Evolutionary conservation across 2,888 invertebrate genomes (phyloP), one percentile per base, ranked within the genome.

Genomic region (Liopterus haemorrhoidalis): DNA sequence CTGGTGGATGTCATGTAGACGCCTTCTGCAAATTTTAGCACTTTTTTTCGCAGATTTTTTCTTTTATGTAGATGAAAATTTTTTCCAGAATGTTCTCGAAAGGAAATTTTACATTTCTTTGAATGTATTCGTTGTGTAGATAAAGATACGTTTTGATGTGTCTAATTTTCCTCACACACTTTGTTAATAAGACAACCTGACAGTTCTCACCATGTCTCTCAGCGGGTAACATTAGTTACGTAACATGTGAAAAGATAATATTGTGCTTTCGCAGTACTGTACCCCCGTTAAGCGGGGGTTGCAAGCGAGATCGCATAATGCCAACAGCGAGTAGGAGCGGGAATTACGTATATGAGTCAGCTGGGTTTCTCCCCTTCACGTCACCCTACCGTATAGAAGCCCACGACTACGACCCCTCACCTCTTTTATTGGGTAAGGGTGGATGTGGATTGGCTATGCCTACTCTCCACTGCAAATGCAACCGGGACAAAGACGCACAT

Each of bases 331-430:
- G 12, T 11, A 12, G 36, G 2, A 38, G 46, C 52, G 58, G 58
- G 58, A 58, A 55, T 51, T 53, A 53, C 58, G 56, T 53, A 59
- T 63, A 68, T 67, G 67, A 67, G 60, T 67, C 68, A 68, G 64
- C 65, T 59, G 57, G 58, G 57, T 55, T 56, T 54, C 56, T 57
- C 53, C 58, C 58, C 57, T 57, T 54, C 20, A 16, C 25, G 35
- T 37, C 33, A 39, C 40, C 32, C 37, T 37, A 32, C 44, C 37
- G 35, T 39, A n/a, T n/a, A n/a, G n/a, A n/a, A n/a, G n/a, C n/a
- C n/a, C n/a, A n/a, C n/a, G n/a, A n/a, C n/a, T n/a, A n/a, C 53
- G 58, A 55, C 56, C 59, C 62, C 54, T 59, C 59, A 61, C 60
- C 62, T 58, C 63, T 60, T 60, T 46, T 60, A 61, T 62, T 60